A percentile compares a stretch with the other conserved stretches of the same genome.
These are phyloP conservation scores for Zygothrica quintamaculata DNA, from an alignment of 2,888 invertebrate species.

Conservation along the genomic window DNA sequence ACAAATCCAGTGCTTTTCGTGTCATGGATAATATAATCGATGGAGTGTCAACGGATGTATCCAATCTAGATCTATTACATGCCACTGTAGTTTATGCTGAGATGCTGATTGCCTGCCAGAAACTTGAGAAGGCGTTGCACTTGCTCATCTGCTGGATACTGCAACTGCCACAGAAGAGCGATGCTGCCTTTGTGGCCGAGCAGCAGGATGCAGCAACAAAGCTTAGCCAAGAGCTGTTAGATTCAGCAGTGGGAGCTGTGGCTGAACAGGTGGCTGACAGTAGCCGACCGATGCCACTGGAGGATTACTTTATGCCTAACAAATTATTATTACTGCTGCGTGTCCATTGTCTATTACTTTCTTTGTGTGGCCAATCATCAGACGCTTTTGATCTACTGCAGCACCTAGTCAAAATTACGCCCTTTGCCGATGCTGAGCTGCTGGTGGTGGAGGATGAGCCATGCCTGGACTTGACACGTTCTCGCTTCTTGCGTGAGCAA, in stretches of 20 bases:
- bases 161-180: constrained; percentile 7
- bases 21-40: constrained; percentile 85
- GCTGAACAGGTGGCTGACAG: background rate
- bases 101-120: constrained; percentile 66
- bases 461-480: constrained; percentile 7
- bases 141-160: constrained; percentile 66
- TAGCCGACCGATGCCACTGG: constrained; percentile 64
- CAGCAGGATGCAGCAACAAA: background rate
- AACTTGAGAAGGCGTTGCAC: constrained; percentile 59
- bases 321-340: constrained; percentile 71
- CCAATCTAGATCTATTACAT: constrained; percentile 69
- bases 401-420: background rate
- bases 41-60: constrained; percentile 32
- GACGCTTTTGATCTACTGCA: constrained; percentile 66
- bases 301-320: constrained; percentile 80
- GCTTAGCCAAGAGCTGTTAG: constrained; percentile 38
- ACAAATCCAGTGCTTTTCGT: constrained; percentile 52
- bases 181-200: background rate
- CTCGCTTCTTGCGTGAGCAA: constrained; percentile 83
- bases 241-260: constrained; percentile 52
- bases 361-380: constrained; percentile 55
- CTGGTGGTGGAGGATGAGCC: constrained; percentile 35
- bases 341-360: constrained; percentile 67
- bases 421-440: constrained; percentile 58
- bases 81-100: constrained; percentile 75